Base-by-base conservation (phyloP, 2,797 vertebrate species). In the Mus minutoides region DNA sequence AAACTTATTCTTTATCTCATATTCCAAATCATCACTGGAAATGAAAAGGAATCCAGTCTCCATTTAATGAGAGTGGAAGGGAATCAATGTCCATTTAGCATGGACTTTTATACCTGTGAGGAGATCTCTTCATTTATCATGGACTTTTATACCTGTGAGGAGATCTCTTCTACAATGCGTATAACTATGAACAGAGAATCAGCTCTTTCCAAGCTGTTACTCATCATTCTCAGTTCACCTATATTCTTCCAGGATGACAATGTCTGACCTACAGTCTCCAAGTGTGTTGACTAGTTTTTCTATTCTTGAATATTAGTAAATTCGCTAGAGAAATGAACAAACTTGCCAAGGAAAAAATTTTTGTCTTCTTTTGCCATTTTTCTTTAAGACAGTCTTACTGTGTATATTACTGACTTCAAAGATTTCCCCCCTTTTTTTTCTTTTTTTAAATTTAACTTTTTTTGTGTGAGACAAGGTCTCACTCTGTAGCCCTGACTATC, bases 191-290 rank as follows among this genome's bases (percentile, higher is more conserved):
- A 21, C 21, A 2, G 9, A 29, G 73, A 56, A 22, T 13, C 80
- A 92, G 22, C 54, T 93, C 67, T 85, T 90, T 60, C 37, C 29
- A 52, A 90, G 69, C 52, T 69, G 2, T 6, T 11, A 34, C 2
- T 69, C 13, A 29, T 2, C 62, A 21, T 49, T 87, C 37, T 46
- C 79, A 90, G 5, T 34, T 64, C 62, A 16, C n/a, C 69, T 22
- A 34, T 19, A 13, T 9, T 60, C 69, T 73, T 84, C 26, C 22
- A 75, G 46, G n/a, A 49, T 49, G 21, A 49, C 17, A 73, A 64
- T 85, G 73, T 93, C 90, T 85, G 40, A 73, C 46, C 40, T 34
- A 60, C 13, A 46, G 22, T 71, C 79, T 97, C 71, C 67, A 14
- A 19, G 4, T 40, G 6, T 56, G 46, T 31, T 34, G 54, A 75